Evolutionary conservation across 64 coral and sea anemone genomes (phyloP), one percentile per base, ranked within the genome.

Genomic region (Orbicella faveolata): DNA sequence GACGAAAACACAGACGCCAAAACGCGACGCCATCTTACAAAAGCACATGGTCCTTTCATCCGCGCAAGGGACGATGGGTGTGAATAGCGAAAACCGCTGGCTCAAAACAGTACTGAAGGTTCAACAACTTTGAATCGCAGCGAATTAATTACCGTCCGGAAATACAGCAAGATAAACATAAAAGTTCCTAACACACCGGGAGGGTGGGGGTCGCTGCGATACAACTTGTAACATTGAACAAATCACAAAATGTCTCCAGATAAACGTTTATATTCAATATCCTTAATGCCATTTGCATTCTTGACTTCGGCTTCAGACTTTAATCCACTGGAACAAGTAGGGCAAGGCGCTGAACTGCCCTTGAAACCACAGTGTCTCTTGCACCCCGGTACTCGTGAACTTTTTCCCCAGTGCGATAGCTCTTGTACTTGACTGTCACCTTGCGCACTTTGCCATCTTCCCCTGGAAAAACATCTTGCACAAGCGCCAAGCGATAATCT

Each of bases 391-490:
- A 92, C 34, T 96, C 81, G 1, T 87, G 80, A 39, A 77, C 79
- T 30, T 23, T 79, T 61, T 95, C 86, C 21, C 89, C 94, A 52
- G 81, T 88, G 57, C 62, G 67, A 55, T 91, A 95, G 64, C 61
- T 83, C 94, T 95, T 95, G 76, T 95, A 92, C 78, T 79, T 66
- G 37, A 95, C 73, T 0, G 78, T 77, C 70, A 91, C 93, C 55
- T 84, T 86, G 21, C 84, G 83, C 53, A 95, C 89, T 84, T 76
- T 95, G 61, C 83, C 89, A 88, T 92, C 94, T 86, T 81, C 79
- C 54, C 86, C 78, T 53, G 86, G 89, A 9, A 91, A 95, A 52
- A 92, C 94, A 92, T 95, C 94, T 73, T 84, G 79, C 53, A 96
- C 87, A 20, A 82, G 52, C 21, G 76, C 90, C 35, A 92, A 62